phyloP scores from a whole-genome alignment of 2,797 vertebrate species.

The Gymnocypris eckloni region DNA sequence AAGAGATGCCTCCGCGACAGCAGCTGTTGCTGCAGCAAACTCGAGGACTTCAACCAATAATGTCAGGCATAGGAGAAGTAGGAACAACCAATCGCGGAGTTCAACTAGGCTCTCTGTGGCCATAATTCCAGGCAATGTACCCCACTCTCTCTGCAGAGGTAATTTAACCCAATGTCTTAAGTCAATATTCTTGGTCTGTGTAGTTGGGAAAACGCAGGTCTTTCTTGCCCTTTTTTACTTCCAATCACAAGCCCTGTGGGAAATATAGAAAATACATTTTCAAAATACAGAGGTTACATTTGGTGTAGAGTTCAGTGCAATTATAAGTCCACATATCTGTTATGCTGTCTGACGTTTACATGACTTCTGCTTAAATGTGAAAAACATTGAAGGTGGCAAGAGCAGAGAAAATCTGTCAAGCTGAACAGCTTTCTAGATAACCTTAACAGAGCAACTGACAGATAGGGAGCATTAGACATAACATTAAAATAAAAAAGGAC shows the following conservation, averaged over 20 bases:
- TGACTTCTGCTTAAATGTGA: not conserved
- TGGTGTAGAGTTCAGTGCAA: not conserved
- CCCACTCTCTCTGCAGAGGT: slow-evolving; percentile 31
- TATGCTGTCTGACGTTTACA: not conserved
- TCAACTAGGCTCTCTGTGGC: slow-evolving; percentile 82
- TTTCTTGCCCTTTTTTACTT: slow-evolving; percentile 19
- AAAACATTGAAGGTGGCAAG: slow-evolving; percentile 21
- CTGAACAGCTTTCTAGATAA: slow-evolving; percentile 10
- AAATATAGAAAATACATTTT: slow-evolving; percentile 12
- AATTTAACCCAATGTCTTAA: slow-evolving; percentile 13
- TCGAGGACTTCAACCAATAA: slow-evolving; percentile 89
- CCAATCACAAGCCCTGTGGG: slow-evolving; percentile 40
- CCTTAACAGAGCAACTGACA: not conserved
- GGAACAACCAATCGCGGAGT: slow-evolving; percentile 90
- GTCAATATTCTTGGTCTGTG: slow-evolving; percentile 7
- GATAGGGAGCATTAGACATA: not conserved
- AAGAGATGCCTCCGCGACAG: slow-evolving; percentile 78
- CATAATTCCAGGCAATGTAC: slow-evolving; percentile 70
- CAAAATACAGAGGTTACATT: slow-evolving; percentile 13
- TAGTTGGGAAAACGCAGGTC: not conserved
- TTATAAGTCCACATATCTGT: slow-evolving; percentile 1
- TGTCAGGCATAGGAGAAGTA: slow-evolving; percentile 89
- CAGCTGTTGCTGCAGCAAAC: slow-evolving; percentile 80
- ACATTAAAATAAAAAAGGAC: slow-evolving; percentile 13
- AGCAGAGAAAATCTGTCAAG: not conserved